Conservation (phyloP, 2,797 vertebrate species). For the Anas flavirostris region DNA sequence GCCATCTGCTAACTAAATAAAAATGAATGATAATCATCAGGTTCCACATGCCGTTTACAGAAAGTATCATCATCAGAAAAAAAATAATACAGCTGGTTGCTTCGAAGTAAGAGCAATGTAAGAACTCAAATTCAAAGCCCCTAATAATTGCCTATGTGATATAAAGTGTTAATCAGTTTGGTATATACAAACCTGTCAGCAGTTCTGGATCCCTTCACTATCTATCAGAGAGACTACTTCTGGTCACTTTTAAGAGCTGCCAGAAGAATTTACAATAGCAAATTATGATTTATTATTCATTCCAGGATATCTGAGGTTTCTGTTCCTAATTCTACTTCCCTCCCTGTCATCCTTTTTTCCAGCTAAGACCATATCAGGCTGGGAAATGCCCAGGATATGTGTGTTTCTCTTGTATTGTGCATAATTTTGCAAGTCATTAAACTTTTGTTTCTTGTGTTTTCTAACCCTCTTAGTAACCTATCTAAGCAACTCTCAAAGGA, state of each 20-base stretch:
- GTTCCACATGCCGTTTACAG: background rate
- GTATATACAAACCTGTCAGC: background rate
- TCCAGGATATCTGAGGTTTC: background rate
- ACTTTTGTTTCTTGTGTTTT: constrained; percentile 50
- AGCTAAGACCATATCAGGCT: constrained; percentile 3
- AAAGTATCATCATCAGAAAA: background rate
- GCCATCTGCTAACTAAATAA: constrained; percentile 63
- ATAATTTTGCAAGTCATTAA: constrained; percentile 36
- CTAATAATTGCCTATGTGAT: background rate
- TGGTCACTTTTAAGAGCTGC: constrained; percentile 24
- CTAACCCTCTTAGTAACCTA: constrained; percentile 28
- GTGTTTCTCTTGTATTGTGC: constrained; percentile 1
- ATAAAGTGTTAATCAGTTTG: background rate
- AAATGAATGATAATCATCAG: constrained; percentile 55
- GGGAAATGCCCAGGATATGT: constrained; percentile 12
- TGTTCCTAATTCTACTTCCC: background rate
- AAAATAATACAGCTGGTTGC: background rate
- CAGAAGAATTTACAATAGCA: constrained; percentile 26
- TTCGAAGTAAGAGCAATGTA: background rate
- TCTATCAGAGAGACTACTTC: background rate
- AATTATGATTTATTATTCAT: constrained; percentile 12
- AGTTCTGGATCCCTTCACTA: background rate
- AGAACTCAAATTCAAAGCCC: background rate
- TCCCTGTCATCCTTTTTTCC: background rate
- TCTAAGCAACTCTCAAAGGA: constrained; percentile 38